phyloP scores from a whole-genome alignment of 1,140 invertebrate species.

The Daktulosphaira vitifoliae region DNA sequence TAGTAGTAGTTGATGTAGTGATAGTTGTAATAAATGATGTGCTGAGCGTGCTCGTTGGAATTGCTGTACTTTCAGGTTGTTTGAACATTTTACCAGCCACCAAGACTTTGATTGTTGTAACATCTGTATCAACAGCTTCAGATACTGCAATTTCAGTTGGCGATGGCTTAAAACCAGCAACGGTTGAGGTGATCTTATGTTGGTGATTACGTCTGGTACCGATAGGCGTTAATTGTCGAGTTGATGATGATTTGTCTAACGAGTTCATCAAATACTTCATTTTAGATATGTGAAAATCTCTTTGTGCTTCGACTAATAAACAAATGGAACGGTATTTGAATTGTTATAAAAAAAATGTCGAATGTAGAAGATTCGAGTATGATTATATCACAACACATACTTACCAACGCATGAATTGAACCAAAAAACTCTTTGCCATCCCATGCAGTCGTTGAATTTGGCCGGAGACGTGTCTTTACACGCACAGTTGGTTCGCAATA shows the following conservation, averaged over 20 bases:
- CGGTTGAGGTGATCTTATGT: background rate
- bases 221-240: background rate
- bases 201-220: too few species aligned
- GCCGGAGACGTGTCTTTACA: constrained; percentile 73
- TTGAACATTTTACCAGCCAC: background rate
- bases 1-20: constrained; percentile 46
- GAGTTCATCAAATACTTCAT: constrained; percentile 42
- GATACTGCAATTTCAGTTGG: constrained; percentile 36
- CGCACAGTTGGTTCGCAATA: constrained; percentile 69
- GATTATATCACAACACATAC: too few species aligned
- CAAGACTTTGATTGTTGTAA: constrained; percentile 35
- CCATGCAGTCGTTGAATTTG: constrained; percentile 74
- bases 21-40: constrained; percentile 23
- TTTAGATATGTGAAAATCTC: constrained; percentile 70
- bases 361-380: too few species aligned
- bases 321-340: constrained; percentile 11
- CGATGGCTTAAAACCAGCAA: constrained; percentile 40
- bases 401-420: constrained; percentile 84
- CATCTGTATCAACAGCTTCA: constrained; percentile 38
- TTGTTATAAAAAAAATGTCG: too few species aligned
- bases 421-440: constrained; percentile 84
- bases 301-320: constrained; percentile 72
- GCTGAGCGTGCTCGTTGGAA: constrained; percentile 24
- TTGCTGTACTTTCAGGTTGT: constrained; percentile 35
- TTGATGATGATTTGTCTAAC: background rate